Percentiles rank a stretch among this genome's conserved stretches.
These are phyloP conservation scores for Dynastes grantii DNA, from an alignment of 2,888 invertebrate genomes.

Conservation along the genomic window DNA sequence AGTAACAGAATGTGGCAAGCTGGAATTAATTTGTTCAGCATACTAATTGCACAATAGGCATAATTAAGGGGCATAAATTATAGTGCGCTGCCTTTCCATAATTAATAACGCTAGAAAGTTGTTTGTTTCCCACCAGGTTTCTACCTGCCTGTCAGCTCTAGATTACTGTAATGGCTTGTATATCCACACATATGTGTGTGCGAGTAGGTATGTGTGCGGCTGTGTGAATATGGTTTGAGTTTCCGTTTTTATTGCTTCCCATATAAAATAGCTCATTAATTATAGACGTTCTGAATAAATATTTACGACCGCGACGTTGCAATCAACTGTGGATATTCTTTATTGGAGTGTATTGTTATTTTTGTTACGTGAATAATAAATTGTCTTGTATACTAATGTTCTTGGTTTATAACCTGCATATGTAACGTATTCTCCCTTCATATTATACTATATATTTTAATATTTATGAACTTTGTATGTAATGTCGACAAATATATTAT, in stretches of 20 bases:
- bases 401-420: background rate
- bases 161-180: constrained; percentile 20
- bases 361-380: background rate
- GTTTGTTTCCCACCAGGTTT: constrained; percentile 40
- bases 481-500: too few relatives aligned
- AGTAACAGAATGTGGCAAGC: constrained; percentile 45
- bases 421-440: too few relatives aligned
- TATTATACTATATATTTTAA: too few relatives aligned
- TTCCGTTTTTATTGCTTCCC: constrained; percentile 30
- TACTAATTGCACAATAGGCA: constrained; percentile 49
- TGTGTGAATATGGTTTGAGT: constrained; percentile 17
- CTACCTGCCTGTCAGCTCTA: constrained; percentile 43
- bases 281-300: constrained; percentile 29
- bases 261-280: constrained; percentile 38
- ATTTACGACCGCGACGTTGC: constrained; percentile 10
- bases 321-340: constrained; percentile 1
- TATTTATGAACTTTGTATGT: too few relatives aligned
- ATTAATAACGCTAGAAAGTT: constrained; percentile 49
- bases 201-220: background rate
- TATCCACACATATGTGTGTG: constrained; percentile 6
- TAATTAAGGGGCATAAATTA: constrained; percentile 41
- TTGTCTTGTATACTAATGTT: background rate
- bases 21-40: constrained; percentile 51
- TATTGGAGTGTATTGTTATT: constrained; percentile 6
- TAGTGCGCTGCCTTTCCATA: constrained; percentile 42